Conservation (phyloP, 2,113 vertebrate genomes). For the Sturnira hondurensis region DNA sequence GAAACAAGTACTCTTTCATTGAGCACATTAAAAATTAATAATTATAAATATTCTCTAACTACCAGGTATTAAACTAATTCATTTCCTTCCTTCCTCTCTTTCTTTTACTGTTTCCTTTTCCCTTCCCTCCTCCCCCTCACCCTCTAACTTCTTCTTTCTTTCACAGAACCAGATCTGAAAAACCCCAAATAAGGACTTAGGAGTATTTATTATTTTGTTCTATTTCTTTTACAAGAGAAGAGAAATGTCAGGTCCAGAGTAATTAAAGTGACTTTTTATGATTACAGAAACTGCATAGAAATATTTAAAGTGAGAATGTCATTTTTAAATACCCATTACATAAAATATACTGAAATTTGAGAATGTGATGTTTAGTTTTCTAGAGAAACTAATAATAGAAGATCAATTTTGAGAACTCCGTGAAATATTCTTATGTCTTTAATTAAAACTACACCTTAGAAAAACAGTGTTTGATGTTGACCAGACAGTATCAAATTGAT, state of each 20-base stretch:
- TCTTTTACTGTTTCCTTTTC: background rate
- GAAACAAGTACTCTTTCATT: conserved; percentile 46
- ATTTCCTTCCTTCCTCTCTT: rapidly evolving
- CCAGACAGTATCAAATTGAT: background rate
- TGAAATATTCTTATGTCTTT: background rate
- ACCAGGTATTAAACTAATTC: background rate
- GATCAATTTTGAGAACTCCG: background rate
- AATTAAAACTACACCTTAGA: background rate
- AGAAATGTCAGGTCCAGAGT: background rate
- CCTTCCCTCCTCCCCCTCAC: too few relatives aligned
- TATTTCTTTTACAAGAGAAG: background rate
- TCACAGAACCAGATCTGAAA: background rate
- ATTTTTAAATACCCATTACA: background rate
- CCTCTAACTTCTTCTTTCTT: background rate
- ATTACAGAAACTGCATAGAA: background rate
- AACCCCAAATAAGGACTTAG: background rate
- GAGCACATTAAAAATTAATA: conserved; percentile 61
- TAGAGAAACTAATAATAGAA: background rate
- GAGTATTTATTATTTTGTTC: background rate
- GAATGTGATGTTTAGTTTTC: background rate
- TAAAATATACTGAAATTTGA: background rate
- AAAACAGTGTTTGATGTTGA: background rate
- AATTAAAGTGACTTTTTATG: background rate
- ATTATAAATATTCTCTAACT: background rate
- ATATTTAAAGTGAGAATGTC: background rate